Base-by-base conservation (phyloP, 2,888 invertebrate species). In the Mellilla xanthometata region DNA sequence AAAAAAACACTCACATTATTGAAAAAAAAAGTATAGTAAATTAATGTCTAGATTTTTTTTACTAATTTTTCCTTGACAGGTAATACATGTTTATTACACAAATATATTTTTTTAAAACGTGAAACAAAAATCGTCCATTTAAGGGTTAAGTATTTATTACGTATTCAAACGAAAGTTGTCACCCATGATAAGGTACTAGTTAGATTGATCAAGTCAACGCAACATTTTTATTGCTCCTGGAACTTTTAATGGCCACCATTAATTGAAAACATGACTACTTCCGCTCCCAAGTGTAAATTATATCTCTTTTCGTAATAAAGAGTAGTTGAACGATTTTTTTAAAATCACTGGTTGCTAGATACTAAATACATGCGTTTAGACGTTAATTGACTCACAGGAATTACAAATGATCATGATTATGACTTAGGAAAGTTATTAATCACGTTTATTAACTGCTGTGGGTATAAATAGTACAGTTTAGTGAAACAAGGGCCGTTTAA, bases 91-190 rank as follows among this genome's bases (percentile, higher is more conserved):
- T n/a, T n/a, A n/a, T n/a, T n/a, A n/a, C n/a, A n/a, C n/a, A n/a
- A n/a, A n/a, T n/a, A n/a, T n/a, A n/a, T n/a, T n/a, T n/a, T n/a
- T n/a, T n/a, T n/a, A n/a, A n/a, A n/a, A n/a, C n/a, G n/a, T n/a
- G n/a, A n/a, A n/a, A n/a, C n/a, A 15, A 3, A 15, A 5, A 19
- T 12, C 3, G 26, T 9, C 13, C 26, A 13, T 28, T 28, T 27
- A 10, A 26, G 33, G 30, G 26, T 30, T 24, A 19, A 1, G 24
- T n/a, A 24, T 8, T 12, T 15, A 41, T 73, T 67, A 66, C 58
- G 63, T 56, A 72, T 75, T 45, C 46, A 60, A 15, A 41, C 41
- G 73, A 79, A 79, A 79, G 78, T 73, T 68, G 78, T 68, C 76
- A 75, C 69, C 68, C 69, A 66, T 71, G 69, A 65, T 68, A 46